Evolutionary conservation across 2,888 invertebrate species (phyloP), one percentile per base, ranked within the genome.

Genomic region (Phengaris alcon): DNA sequence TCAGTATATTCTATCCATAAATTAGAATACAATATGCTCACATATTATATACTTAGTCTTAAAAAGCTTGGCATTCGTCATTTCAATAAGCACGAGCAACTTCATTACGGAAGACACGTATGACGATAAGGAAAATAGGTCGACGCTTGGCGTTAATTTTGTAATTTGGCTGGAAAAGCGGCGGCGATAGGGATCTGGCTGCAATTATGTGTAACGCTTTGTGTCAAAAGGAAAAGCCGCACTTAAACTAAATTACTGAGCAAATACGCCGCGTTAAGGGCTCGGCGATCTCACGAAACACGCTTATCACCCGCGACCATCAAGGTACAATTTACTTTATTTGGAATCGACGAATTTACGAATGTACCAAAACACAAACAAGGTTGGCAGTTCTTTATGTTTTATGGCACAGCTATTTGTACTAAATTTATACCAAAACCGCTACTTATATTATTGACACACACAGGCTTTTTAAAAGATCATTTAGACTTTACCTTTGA

Each of bases 131-230:
- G 77, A 78, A 82, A 85, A 80, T 85, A 81, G 86, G 87, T 84
- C 84, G 82, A 79, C 80, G 80, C 82, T 84, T 80, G 82, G 82
- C 84, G 81, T 84, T 86, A 85, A 87, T 86, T 86, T 82, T 78
- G 84, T 88, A 87, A 88, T 89, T 86, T 85, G 83, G 83, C 82
- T 85, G 81, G 81, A 80, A 87, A 86, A 85, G 86, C 85, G 86
- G 85, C 80, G 81, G 79, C 83, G 90, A 90, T 90, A 89, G 87
- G 81, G 80, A 91, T 91, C 90, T 84, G 85, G 83, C 82, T 87
- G 85, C 88, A 90, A 90, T 91, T 89, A 91, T 82, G 80, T 85
- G 84, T 82, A 82, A 83, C 80, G 82, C 84, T 88, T 86, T 86
- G 82, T 85, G 85, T 86, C 84, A 84, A 86, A 87, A 83, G 78